Conservation (phyloP, 2,797 vertebrate genomes). For the Galaxias olidus region DNA sequence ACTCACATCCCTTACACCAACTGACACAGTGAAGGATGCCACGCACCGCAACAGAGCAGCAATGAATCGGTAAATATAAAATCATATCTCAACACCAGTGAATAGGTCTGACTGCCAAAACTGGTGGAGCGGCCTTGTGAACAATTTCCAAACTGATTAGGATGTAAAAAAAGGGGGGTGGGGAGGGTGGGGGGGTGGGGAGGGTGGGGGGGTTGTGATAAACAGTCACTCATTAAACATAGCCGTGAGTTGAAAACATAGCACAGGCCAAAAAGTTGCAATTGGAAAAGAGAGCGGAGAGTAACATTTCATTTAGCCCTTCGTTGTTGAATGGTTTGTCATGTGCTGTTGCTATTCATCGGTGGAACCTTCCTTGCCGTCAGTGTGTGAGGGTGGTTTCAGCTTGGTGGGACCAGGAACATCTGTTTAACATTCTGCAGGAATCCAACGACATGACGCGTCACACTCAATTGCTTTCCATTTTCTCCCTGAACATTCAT, state of each 20-base stretch:
- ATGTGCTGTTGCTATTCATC: neutral
- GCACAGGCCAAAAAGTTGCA: neutral
- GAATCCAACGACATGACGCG: conserved; percentile 49
- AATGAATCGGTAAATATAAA: neutral
- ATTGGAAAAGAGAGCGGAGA: too few relatives aligned
- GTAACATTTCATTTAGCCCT: conserved; percentile 42
- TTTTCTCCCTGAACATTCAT: conserved; percentile 63
- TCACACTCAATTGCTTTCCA: conserved; percentile 69
- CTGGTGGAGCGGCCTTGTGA: too few relatives aligned
- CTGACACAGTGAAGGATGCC: neutral
- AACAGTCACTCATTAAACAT: too few relatives aligned
- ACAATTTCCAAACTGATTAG: too few relatives aligned
- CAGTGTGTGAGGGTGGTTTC: conserved; percentile 55
- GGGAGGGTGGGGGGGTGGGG: neutral
- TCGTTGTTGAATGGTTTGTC: conserved; percentile 51
- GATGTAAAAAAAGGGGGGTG: neutral
- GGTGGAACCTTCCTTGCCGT: conserved; percentile 50
- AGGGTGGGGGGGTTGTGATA: too few relatives aligned
- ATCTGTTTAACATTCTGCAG: conserved; percentile 62
- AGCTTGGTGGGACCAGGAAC: conserved; percentile 46
- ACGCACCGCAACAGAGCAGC: too few relatives aligned
- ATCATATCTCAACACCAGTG: too few relatives aligned
- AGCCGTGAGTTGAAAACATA: neutral
- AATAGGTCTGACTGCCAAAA: too few relatives aligned
- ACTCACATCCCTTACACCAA: neutral